Evolutionary conservation across 2,113 vertebrate species (phyloP).

Genomic region (Marcusenius ussheri): DNA sequence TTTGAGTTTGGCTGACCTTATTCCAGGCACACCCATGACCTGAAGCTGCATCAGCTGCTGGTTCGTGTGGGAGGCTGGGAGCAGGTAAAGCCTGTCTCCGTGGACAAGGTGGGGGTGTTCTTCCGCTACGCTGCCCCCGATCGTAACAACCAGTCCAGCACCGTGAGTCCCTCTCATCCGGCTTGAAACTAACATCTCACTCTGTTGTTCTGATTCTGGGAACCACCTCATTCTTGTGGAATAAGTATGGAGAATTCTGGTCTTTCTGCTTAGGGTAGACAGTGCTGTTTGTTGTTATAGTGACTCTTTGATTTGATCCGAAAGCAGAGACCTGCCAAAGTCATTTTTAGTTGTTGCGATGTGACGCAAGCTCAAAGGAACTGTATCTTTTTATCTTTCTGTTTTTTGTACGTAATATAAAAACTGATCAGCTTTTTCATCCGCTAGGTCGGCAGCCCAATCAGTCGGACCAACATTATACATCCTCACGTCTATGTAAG

Average conservation of each 20-base stretch:
- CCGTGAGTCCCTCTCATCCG: conserved; percentile 58
- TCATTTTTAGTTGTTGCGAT: not conserved
- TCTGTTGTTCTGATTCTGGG: not conserved
- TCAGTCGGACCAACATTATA: conserved; percentile 92
- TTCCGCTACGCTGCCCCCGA: conserved; percentile 96
- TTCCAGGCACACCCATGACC: conserved; percentile 85
- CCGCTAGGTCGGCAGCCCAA: conserved; percentile 85
- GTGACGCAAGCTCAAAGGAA: not conserved
- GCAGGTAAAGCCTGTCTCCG: conserved; percentile 90
- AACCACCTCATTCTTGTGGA: not conserved
- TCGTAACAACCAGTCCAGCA: conserved; percentile 81
- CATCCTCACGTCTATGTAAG: conserved; percentile 97
- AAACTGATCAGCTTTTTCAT: not conserved
- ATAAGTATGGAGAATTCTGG: not conserved
- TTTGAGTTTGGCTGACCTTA: not conserved
- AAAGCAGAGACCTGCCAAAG: not conserved
- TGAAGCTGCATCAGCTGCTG: conserved; percentile 90
- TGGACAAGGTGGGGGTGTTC: conserved; percentile 93
- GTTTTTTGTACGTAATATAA: not conserved
- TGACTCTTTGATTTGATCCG: not conserved
- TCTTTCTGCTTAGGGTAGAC: not conserved
- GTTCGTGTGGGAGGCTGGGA: conserved; percentile 95
- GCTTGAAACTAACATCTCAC: not conserved
- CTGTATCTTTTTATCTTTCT: not conserved
- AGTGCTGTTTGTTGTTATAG: not conserved